A percentile compares a stretch with the other conserved stretches of the same genome.
phyloP scores from a whole-genome alignment of 2,888 invertebrate genomes.

The Crioceris asparagi region DNA sequence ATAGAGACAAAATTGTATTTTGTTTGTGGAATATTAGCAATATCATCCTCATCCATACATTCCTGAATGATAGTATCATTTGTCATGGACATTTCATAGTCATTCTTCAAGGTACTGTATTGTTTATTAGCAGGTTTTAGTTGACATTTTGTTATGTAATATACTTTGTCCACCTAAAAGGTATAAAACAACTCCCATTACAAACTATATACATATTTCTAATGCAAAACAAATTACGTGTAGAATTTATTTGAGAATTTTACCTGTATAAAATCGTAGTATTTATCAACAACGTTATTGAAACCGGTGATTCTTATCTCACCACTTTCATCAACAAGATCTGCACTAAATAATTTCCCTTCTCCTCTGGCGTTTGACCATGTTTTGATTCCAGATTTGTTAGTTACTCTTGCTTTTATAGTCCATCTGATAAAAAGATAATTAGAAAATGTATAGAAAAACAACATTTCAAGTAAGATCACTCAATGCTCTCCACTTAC shows the following conservation, averaged over 20 bases:
- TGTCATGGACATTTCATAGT: conserved; percentile 90
- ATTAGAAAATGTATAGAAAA: not conserved
- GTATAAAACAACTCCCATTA: conserved; percentile 4
- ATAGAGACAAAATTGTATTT: conserved; percentile 71
- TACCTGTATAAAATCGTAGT: conserved; percentile 79
- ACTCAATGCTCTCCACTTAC: too few species aligned
- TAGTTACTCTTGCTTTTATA: conserved; percentile 79
- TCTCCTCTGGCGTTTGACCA: conserved; percentile 91
- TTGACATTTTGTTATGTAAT: conserved; percentile 72
- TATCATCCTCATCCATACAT: conserved; percentile 41
- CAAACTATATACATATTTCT: not conserved
- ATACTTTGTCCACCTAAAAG: conserved; percentile 59
- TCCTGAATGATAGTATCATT: conserved; percentile 44
- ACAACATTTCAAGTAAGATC: too few species aligned
- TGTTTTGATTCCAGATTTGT: conserved; percentile 67
- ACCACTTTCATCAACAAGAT: conserved; percentile 86
- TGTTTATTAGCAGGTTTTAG: conserved; percentile 93
- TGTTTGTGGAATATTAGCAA: conserved; percentile 57
- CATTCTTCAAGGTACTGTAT: conserved; percentile 73
- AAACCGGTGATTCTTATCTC: conserved; percentile 91
- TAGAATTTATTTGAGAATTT: not conserved
- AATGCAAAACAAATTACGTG: not conserved
- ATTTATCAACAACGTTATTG: conserved; percentile 77
- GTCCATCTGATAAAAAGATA: conserved; percentile 57
- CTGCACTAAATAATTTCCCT: conserved; percentile 87